A percentile compares a stretch with the other conserved stretches of the same genome.
phyloP scores from a whole-genome alignment of 2,113 vertebrate species.

The Megaceryle maxima region DNA sequence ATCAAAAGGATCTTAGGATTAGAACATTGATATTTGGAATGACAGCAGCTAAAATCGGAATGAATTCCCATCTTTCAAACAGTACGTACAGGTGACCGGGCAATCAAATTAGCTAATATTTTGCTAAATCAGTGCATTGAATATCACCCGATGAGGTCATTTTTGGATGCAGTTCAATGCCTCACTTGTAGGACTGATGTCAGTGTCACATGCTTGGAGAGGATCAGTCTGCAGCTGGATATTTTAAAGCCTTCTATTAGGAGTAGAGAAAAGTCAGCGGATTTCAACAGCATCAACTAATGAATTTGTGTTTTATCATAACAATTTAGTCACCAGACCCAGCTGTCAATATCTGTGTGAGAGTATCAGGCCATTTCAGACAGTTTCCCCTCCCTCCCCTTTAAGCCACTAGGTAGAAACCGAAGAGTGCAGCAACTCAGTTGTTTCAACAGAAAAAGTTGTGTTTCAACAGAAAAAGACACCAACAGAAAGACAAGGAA shows the following conservation, averaged over 20 bases:
- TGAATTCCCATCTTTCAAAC: background rate
- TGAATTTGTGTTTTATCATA: conserved; percentile 50
- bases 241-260: conserved; percentile 62
- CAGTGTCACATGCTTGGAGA: conserved; percentile 66
- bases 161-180: conserved; percentile 56
- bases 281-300: conserved; percentile 49
- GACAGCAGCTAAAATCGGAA: background rate
- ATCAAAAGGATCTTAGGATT: background rate
- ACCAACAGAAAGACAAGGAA: conserved; percentile 9
- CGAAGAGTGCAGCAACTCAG: background rate
- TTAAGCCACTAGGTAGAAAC: background rate
- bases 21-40: background rate
- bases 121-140: conserved; percentile 37
- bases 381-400: background rate
- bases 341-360: background rate
- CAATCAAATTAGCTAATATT: conserved; percentile 33
- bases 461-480: background rate
- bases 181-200: conserved; percentile 67
- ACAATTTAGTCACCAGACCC: conserved; percentile 20
- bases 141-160: conserved; percentile 49
- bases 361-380: background rate
- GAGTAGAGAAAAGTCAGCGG: conserved; percentile 34
- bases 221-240: conserved; percentile 65
- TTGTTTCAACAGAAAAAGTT: conserved; percentile 20
- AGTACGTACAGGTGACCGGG: conserved; percentile 13